phyloP scores from a whole-genome alignment of 1,140 invertebrate species.

The Drosophila bocki region DNA sequence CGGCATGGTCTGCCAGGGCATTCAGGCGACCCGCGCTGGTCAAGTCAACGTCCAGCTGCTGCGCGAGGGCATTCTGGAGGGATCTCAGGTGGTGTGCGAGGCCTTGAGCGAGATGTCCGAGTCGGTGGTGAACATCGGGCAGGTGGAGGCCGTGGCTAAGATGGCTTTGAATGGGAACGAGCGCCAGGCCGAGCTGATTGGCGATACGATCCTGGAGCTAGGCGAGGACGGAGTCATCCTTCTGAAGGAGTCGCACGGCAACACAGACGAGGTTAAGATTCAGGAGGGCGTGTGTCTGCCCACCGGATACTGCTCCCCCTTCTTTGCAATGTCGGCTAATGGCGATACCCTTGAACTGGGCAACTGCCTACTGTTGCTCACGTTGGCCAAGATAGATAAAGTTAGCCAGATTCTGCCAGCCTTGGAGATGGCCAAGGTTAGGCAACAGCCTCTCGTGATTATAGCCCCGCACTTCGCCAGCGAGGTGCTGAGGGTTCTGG shows the following conservation, averaged over 20 bases:
- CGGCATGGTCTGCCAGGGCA: constrained; percentile 96
- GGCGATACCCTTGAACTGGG: constrained; percentile 96
- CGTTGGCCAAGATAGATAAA: constrained; percentile 96
- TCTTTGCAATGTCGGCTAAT: constrained; percentile 96
- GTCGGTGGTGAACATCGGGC: constrained; percentile 95
- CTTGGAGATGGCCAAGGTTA: constrained; percentile 94
- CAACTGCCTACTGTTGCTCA: constrained; percentile 91
- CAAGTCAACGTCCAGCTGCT: constrained; percentile 98
- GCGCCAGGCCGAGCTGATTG: constrained; percentile 95
- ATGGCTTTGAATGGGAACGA: constrained; percentile 97
- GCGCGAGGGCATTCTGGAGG: constrained; percentile 93
- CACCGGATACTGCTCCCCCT: constrained; percentile 97
- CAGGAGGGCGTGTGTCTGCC: constrained; percentile 99
- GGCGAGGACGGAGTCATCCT: constrained; percentile 97
- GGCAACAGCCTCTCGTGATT: constrained; percentile 91
- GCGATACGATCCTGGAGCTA: constrained; percentile 93
- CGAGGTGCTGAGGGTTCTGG: constrained; percentile 91
- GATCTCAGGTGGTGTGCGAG: constrained; percentile 93
- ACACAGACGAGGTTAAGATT: constrained; percentile 95
- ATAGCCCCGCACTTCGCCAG: constrained; percentile 93
- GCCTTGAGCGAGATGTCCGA: constrained; percentile 93
- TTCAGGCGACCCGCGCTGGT: constrained; percentile 79
- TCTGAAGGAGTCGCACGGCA: constrained; percentile 97
- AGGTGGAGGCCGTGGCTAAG: constrained; percentile 98
- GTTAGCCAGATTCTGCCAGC: constrained; percentile 96